Base-by-base conservation (phyloP, 2,888 invertebrate genomes). In the Chrysolina oricalcia region DNA sequence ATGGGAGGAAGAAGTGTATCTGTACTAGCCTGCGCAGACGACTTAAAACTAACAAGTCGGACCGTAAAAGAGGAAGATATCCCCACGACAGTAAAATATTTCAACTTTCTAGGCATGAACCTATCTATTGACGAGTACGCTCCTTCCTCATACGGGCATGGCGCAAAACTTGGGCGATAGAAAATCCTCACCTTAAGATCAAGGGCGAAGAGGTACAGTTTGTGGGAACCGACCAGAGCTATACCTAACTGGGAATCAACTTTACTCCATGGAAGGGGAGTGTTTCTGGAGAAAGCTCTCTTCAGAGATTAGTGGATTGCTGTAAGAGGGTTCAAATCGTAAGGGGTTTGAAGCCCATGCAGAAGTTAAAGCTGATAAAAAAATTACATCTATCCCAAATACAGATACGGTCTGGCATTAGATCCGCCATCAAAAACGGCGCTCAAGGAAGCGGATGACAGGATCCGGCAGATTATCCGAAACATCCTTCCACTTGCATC, bases 11-110 rank as follows among this genome's bases (percentile, higher is more conserved):
- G n/a, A 27, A 46, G 17, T 8, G 71, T 87, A 63, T 85, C 85
- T 4, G 81, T 83, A 11, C 72, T 87, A 27, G 86, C 86, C 15
- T 88, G 85, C 76, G 88, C 88, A 0, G 88, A 89, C 50, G 88
- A 88, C 80, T 70, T 87, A 1, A 81, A 83, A 15, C 78, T 85
- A 53, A 81, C 84, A 59, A 69, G 74, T 11, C 5, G 62, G 41
- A 78, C 82, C 41, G 79, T 81, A 72, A 62, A 40, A 40, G 46
- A 27, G 2, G 63, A 48, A 11, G 63, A 63, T 17, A 43, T 70
- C 41, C 19, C 41, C 0, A 23, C 11, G 2, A 64, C 64, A 1
- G n/a, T 43, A 8, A 15, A 64, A 9, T 83, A 81, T 78, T 78
- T 82, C 78, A 72, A 50, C 67, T 27, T 75, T 15, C 13, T 88